Evolutionary conservation across 1,140 invertebrate species (phyloP).

Genomic region (Pinna nobilis): DNA sequence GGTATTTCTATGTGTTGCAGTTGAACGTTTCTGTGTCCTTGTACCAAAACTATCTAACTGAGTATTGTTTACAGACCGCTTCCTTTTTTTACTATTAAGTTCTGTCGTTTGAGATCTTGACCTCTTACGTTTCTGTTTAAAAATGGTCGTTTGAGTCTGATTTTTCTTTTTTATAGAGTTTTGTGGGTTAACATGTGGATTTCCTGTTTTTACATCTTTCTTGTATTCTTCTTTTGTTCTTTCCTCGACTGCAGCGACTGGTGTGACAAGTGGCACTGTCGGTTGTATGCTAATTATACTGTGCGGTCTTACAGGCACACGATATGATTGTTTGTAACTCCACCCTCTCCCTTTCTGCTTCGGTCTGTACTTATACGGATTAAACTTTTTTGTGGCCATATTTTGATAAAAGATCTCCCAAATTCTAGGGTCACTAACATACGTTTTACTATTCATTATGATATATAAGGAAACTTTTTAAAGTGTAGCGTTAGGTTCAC

Average conservation of each 20-base stretch:
- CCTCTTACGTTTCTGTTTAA: background rate
- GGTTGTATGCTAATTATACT: background rate
- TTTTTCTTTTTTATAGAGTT: background rate
- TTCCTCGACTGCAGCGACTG: background rate
- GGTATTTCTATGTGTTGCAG: background rate
- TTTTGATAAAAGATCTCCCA: slow-evolving; percentile 30
- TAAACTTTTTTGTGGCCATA: slow-evolving; percentile 15
- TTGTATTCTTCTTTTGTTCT: slow-evolving; percentile 5
- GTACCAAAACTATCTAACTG: too few species aligned
- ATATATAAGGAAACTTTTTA: slow-evolving; percentile 11
- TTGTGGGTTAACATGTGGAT: background rate
- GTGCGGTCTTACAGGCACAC: slow-evolving; percentile 5
- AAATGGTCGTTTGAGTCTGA: background rate
- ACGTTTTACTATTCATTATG: slow-evolving; percentile 25
- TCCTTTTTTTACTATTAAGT: background rate
- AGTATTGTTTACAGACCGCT: background rate
- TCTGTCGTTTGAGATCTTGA: background rate
- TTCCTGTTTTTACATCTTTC: background rate
- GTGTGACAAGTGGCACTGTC: background rate
- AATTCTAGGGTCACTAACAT: slow-evolving; percentile 6
- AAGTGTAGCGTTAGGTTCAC: slow-evolving; percentile 11
- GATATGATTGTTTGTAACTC: background rate
- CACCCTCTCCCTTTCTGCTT: background rate
- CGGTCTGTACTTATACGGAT: slow-evolving; percentile 14
- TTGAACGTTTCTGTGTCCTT: background rate